Evolutionary conservation across 2,888 invertebrate genomes (phyloP), one percentile per base, ranked within the genome.

Genomic region (Imbricaverruca yamaguchii): DNA sequence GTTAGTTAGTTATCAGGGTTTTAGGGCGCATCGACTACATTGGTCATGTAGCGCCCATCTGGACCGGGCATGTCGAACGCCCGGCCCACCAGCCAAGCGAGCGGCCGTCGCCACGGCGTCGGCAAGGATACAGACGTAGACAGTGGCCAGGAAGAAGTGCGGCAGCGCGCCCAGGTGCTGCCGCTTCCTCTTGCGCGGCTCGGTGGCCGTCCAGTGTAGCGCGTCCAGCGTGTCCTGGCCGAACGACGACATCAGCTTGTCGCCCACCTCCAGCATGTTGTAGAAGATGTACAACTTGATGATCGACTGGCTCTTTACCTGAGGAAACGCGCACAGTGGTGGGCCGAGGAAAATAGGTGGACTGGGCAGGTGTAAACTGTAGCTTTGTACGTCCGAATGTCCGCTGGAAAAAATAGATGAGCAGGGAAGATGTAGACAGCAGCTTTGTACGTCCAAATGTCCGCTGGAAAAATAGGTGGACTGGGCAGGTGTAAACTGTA

Each of bases 211-310:
- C 97, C 98, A 98, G 86, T 98, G 95, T 78, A 99, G 89, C 6
- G 98, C 96, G 90, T 99, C 99, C 83, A 99, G 93, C 13, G 96
- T 96, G 87, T 99, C 99, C 89, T 99, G 97, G 0, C 98, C 98
- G 89, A 97, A 96, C 61, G 96, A 96, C 82, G 97, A 97, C 86
- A 98, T 93, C 84, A 99, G 89, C 81, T 82, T 79, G 77, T 81
- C 81, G 81, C 86, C 85, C 86, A 97, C 97, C 89, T 99, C 99
- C 82, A 99, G 89, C 97, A 99, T 99, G 87, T 99, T 99, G 88
- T 96, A 99, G 89, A 99, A 98, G 87, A 99, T 97, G 87, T 99
- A 99, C 84, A 99, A 89, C 87, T 99, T 99, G 88, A 99, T 98
- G 83, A 98, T 97, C 84, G 98, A 97, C 87, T 99, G 99, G 85